Percentiles rank a stretch among this genome's conserved stretches.
Evolutionary conservation across 2,113 vertebrate genomes (phyloP).

Genomic region (Rhinoderma darwinii): DNA sequence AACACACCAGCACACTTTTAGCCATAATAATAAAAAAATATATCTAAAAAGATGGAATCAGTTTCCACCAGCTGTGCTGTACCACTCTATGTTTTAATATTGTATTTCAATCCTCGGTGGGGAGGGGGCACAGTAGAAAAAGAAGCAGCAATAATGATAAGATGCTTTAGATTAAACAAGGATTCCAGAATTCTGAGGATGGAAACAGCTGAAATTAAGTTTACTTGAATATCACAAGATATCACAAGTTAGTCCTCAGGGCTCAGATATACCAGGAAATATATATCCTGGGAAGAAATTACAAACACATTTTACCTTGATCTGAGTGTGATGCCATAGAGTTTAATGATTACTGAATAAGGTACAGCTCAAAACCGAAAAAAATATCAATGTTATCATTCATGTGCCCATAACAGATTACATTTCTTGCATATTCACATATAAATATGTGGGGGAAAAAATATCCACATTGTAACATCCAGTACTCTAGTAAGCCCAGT

Average conservation of each 20-base stretch:
- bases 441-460: not conserved
- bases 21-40: not conserved
- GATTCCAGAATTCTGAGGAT: constrained; percentile 1
- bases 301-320: not conserved
- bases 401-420: not conserved
- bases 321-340: not conserved
- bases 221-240: constrained; percentile 32
- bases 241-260: constrained; percentile 8
- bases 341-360: not conserved
- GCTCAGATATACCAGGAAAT: constrained; percentile 26
- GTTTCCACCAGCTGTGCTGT: not conserved
- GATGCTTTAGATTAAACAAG: constrained; percentile 9
- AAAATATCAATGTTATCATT: not conserved
- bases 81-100: not conserved
- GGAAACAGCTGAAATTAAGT: constrained; percentile 10
- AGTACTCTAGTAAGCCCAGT: not conserved
- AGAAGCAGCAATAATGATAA: constrained; percentile 26
- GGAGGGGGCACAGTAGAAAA: not conserved
- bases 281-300: constrained; percentile 15
- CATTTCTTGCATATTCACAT: not conserved
- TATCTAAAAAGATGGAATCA: not conserved
- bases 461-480: not conserved
- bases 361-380: not conserved
- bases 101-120: not conserved
- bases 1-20: not conserved